Base-by-base conservation (phyloP, 2,113 vertebrate genomes). In the Salvator merianae region DNA sequence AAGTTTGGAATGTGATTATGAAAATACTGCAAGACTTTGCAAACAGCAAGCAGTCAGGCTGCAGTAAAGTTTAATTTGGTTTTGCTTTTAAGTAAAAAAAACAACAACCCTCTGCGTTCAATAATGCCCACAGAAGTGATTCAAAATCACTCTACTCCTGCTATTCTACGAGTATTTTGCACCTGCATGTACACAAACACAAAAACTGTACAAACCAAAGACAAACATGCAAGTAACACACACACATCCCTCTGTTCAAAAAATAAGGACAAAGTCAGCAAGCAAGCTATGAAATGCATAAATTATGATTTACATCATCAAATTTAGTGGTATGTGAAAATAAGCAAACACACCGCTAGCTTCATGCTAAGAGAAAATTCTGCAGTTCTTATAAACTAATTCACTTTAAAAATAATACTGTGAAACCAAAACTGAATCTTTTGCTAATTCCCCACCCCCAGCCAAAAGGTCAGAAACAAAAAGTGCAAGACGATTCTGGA, bases 111-210 rank as follows among this genome's bases (percentile, higher is more conserved):
- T 73, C 75, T 7, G 81, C 84, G 63, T 77, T 71, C 13, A 69
- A 79, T 81, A 89, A 93, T 53, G 82, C 91, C 91, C 92, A 87
- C 65, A 1, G 32, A 80, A 88, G 89, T 28, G 20, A 84, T 69
- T 18, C 78, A 66, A 83, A 90, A 90, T 88, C 88, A 38, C 88
- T 79, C 88, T 86, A 87, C 84, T 81, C 79, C 81, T 83, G 88
- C 89, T 77, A 82, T 47, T 77, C 77, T 47, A 73, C 59, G 30
- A 88, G 72, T 26, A 47, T 77, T 79, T 90, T 88, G 86, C 28
- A 66, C 28, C 40, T 62, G 3, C 78, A 62, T 53, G 5, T 14
- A 78, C 3, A 16, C 5, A 2, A 62, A 66, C 0, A 47, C 7
- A 69, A 34, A 69, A 12, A 43, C 78, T 72, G 16, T 14, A 86